Conservation (phyloP, 2,113 vertebrate species). For the Tupaia chinensis region DNA sequence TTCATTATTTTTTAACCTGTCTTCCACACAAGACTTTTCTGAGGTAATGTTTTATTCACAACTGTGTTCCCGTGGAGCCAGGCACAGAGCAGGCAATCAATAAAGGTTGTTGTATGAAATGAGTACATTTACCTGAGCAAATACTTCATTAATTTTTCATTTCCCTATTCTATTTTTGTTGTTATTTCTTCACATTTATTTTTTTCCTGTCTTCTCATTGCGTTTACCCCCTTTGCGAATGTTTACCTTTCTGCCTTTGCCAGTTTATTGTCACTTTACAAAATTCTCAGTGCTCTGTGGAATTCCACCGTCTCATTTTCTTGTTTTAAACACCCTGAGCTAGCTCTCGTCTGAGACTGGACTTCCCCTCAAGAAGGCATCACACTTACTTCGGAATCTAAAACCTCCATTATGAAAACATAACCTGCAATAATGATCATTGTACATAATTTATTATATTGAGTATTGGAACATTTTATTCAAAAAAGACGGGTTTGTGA, state of each 20-base stretch:
- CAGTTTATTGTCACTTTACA: not conserved
- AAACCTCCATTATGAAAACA: not conserved
- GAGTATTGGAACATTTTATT: not conserved
- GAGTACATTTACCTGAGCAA: slow-evolving; percentile 51
- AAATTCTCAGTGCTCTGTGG: slow-evolving; percentile 12
- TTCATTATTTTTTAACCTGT: slow-evolving; percentile 57
- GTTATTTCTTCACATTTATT: slow-evolving; percentile 32
- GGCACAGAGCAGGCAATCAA: slow-evolving; percentile 30
- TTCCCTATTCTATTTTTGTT: slow-evolving; percentile 44
- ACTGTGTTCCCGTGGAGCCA: slow-evolving; percentile 39
- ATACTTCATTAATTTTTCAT: slow-evolving; percentile 59
- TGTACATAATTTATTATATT: not conserved
- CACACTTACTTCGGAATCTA: slow-evolving; percentile 43
- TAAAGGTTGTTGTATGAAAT: slow-evolving; percentile 45
- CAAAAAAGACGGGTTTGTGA: not conserved
- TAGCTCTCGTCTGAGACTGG: not conserved
- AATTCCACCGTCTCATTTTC: not conserved
- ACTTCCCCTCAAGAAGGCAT: not conserved
- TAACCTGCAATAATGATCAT: not conserved
- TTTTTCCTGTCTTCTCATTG: slow-evolving; percentile 44
- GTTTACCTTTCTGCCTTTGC: not conserved
- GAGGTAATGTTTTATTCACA: slow-evolving; percentile 71
- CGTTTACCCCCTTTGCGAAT: not conserved
- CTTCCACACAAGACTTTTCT: slow-evolving; percentile 16
- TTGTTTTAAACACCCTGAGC: not conserved